These are phyloP conservation scores for Drosophila gaucha DNA, from an alignment of 2,888 invertebrate species.

Conservation along the genomic window DNA sequence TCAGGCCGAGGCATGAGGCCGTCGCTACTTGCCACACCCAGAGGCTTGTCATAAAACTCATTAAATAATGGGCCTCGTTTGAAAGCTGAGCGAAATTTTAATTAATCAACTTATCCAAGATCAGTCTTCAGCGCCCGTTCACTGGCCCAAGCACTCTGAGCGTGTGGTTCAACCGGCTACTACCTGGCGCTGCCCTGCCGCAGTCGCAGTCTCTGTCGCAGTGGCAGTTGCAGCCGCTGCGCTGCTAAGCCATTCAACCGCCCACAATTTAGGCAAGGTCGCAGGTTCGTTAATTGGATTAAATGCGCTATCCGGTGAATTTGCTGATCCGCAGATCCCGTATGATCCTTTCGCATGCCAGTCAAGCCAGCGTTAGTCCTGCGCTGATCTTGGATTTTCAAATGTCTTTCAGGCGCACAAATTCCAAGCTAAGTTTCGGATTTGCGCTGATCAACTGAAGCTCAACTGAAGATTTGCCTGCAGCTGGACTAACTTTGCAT, in stretches of 20 bases:
- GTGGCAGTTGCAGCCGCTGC: background rate
- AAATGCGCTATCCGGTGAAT: constrained; percentile 67
- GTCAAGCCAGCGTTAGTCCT: constrained; percentile 48
- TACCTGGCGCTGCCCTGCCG: constrained; percentile 13
- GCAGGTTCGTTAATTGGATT: constrained; percentile 73
- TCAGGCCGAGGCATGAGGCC: constrained; percentile 1
- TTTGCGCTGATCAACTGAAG: constrained; percentile 64
- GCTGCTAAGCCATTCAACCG: constrained; percentile 67
- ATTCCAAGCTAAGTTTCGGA: constrained; percentile 74
- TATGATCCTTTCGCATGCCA: constrained; percentile 30
- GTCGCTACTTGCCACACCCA: constrained; percentile 66
- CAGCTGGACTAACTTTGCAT: constrained; percentile 65
- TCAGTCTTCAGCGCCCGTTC: constrained; percentile 41
- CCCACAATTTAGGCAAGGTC: constrained; percentile 68
- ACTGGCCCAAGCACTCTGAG: constrained; percentile 41
- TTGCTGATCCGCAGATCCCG: constrained; percentile 35
- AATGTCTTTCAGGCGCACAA: constrained; percentile 59
- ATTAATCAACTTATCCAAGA: constrained; percentile 72
- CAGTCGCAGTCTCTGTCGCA: background rate
- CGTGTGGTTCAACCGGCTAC: constrained; percentile 10
- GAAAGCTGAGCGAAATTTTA: constrained; percentile 77
- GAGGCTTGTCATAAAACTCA: constrained; percentile 70
- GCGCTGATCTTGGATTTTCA: constrained; percentile 68
- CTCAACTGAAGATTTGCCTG: constrained; percentile 13
- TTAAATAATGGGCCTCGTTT: constrained; percentile 76